Conservation (phyloP, 2,888 invertebrate species). For the Lumbricus terrestris region DNA sequence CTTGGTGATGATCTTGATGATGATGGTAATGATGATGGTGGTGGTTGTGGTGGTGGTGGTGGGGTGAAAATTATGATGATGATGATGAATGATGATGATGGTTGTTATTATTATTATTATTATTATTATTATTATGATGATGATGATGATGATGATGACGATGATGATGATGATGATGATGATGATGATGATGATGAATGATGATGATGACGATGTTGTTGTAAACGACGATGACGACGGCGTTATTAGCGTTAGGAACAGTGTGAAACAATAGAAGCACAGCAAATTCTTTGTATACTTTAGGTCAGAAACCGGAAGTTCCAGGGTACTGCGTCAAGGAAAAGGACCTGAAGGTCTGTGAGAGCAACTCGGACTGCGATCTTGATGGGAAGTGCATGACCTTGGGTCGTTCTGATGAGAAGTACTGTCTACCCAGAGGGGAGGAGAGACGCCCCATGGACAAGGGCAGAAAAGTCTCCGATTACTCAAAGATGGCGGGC, state of each 20-base stretch:
- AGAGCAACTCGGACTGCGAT: neutral
- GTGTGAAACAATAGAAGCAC: neutral
- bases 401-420: neutral
- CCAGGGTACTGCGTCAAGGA: conserved; percentile 38
- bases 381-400: conserved; percentile 10
- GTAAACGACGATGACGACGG: conserved; percentile 33
- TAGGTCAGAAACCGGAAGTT: conserved; percentile 32
- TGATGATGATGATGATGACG: conserved; percentile 31
- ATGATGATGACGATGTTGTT: conserved; percentile 33
- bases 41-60: too few species aligned
- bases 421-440: neutral
- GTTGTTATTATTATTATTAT: conserved; percentile 20
- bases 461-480: neutral
- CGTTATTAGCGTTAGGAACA: too few species aligned
- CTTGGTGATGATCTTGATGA: too few species aligned
- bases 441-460: neutral
- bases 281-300: neutral
- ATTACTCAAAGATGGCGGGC: neutral
- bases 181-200: conserved; percentile 36
- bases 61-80: too few species aligned
- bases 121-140: conserved; percentile 31
- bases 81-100: neutral
- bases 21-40: too few species aligned
- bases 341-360: neutral
- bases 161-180: conserved; percentile 35